Percentiles rank a stretch among this genome's conserved stretches.
Evolutionary conservation across 2,797 vertebrate genomes (phyloP).

Genomic region (Tadarida brasiliensis): DNA sequence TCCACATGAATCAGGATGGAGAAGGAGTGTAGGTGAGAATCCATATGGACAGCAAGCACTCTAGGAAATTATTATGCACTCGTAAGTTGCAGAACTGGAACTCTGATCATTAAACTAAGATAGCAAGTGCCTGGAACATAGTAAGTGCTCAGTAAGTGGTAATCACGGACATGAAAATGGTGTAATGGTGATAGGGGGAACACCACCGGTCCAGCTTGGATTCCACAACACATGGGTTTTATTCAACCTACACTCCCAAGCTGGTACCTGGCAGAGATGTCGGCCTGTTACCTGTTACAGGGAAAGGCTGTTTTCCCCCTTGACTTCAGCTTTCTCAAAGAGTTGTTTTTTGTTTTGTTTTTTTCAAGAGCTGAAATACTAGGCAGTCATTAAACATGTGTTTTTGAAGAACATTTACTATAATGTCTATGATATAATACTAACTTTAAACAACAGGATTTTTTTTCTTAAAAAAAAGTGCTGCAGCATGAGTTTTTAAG

Average conservation of each 20-base stretch:
- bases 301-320: background rate
- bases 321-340: background rate
- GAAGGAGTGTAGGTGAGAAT: background rate
- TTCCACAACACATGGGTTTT: background rate
- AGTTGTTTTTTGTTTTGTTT: background rate
- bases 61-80: background rate
- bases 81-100: background rate
- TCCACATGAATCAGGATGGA: background rate
- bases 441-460: background rate
- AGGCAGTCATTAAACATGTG: rapidly evolving
- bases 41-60: background rate
- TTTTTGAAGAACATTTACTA: background rate
- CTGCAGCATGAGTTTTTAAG: background rate
- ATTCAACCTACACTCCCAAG: background rate
- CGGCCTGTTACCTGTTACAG: background rate
- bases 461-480: background rate
- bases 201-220: background rate
- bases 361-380: background rate
- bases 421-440: background rate
- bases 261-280: background rate
- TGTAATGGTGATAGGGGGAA: background rate
- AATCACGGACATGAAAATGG: background rate
- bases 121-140: background rate
- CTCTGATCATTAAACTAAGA: background rate
- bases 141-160: background rate